Evolutionary conservation across 2,888 invertebrate species (phyloP), one percentile per base, ranked within the genome.

Genomic region (Cheilosia scutellata): DNA sequence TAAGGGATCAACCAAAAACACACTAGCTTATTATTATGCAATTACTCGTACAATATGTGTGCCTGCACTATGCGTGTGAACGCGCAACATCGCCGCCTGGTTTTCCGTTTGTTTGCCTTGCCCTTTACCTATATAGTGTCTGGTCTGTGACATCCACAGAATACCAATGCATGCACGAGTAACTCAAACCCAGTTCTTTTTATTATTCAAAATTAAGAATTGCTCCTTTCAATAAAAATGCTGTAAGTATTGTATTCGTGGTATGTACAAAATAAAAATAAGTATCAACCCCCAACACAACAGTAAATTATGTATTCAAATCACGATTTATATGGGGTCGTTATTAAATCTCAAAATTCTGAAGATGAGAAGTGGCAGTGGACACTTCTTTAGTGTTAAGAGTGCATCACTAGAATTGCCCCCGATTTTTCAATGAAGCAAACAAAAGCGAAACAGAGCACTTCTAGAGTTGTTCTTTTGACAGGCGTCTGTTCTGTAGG

Each of bases 21-120:
- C 71, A 62, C 71, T 79, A 58, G 74, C 37, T 37, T 37, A 75
- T 84, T 84, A 70, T 78, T 78, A 78, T 74, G 74, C 72, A 79
- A 66, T n/a, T 77, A 66, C 66, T n/a, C 5, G 20, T 47, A 47
- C 47, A 20, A 16, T 16, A 16, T 44, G 16, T 44, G 2, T 60
- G 65, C 20, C 13, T 53, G 79, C 63, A 70, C 74, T 63, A 44
- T 74, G 68, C 79, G 57, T 79, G 57, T n/a, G 44, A 70, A 75
- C 40, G 55, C 42, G 53, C 37, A 55, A 66, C 40, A 42, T 33
- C 27, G 44, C 44, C 16, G 44, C 42, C 6, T 42, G 31, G 29
- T 42, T 57, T 75, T 44, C 42, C 49, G 47, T 66, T 60, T 66
- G 66, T 51, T 58, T 47, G 49, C n/a, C 33, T 33, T 66, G n/a